Conservation (phyloP, 2,888 invertebrate genomes). For the Netelia virgata region DNA sequence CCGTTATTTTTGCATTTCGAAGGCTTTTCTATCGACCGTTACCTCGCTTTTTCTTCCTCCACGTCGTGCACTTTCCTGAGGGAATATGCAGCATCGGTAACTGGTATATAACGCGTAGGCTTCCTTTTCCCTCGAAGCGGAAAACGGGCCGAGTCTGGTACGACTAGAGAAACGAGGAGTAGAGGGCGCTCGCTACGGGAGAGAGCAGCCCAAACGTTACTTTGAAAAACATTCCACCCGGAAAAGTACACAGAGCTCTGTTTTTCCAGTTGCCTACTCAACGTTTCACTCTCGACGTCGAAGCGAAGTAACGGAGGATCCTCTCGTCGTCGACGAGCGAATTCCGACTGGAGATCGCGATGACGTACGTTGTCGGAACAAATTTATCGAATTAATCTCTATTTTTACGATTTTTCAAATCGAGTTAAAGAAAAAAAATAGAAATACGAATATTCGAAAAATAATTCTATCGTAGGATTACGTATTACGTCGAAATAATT, state of each 20-base stretch:
- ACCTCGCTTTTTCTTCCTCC: neutral
- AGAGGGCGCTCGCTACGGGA: conserved; percentile 38
- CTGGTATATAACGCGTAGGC: neutral
- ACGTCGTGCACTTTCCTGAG: conserved; percentile 29
- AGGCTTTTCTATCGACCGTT: conserved; percentile 60
- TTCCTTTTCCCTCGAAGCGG: conserved; percentile 30
- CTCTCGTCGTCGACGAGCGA: neutral
- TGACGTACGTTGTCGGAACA: neutral
- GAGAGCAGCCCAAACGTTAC: conserved; percentile 57
- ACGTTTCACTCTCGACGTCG: conserved; percentile 14
- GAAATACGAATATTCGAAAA: no score
- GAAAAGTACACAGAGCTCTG: conserved; percentile 66
- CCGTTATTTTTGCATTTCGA: conserved; percentile 61
- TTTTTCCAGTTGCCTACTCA: conserved; percentile 66
- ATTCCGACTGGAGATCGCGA: neutral
- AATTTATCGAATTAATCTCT: no score
- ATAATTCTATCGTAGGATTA: no score
- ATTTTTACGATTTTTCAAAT: no score
- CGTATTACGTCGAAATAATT: no score
- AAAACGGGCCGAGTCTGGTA: conserved; percentile 22
- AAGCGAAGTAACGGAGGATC: neutral
- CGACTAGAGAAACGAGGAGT: neutral
- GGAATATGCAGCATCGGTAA: conserved; percentile 3
- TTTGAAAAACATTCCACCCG: conserved; percentile 66
- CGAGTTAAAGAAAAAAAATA: no score